Conservation (phyloP, 2,888 invertebrate species). For the Lasioglossum lativentre region DNA sequence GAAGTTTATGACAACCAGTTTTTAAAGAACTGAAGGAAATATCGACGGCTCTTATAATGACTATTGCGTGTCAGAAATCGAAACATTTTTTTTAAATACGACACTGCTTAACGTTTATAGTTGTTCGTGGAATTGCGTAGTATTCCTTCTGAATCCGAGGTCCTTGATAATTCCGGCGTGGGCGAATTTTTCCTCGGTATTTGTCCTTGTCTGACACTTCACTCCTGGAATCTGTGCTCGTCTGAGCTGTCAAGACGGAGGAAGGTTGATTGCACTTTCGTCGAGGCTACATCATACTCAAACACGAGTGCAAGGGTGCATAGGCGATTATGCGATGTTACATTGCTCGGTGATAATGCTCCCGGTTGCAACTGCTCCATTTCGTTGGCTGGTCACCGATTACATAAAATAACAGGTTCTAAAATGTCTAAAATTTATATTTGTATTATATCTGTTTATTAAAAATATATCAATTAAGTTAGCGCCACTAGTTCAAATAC, state of each 20-base stretch:
- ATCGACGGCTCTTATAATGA: neutral
- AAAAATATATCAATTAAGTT: neutral
- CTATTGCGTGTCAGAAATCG: neutral
- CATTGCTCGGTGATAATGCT: constrained; percentile 74
- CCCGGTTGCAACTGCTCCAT: constrained; percentile 78
- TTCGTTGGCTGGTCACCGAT: constrained; percentile 76
- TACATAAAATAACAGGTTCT: constrained; percentile 82
- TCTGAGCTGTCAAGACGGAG: constrained; percentile 76
- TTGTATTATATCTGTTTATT: neutral
- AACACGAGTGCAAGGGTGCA: constrained; percentile 82
- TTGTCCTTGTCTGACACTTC: constrained; percentile 82
- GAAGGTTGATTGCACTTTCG: constrained; percentile 80
- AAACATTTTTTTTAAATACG: constrained; percentile 19
- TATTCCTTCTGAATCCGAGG: constrained; percentile 45
- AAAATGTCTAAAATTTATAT: neutral
- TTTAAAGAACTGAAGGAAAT: neutral
- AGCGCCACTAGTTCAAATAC: neutral
- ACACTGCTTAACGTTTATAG: constrained; percentile 55
- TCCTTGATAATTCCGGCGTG: constrained; percentile 44
- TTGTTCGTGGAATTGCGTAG: constrained; percentile 74
- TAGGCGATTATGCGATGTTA: constrained; percentile 84
- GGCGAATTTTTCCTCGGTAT: constrained; percentile 84
- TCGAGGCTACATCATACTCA: constrained; percentile 74
- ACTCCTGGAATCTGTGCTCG: constrained; percentile 84
- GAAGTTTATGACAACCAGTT: neutral